Conservation (phyloP, 2,888 invertebrate species). For the Cheiracanthium punctorium region DNA sequence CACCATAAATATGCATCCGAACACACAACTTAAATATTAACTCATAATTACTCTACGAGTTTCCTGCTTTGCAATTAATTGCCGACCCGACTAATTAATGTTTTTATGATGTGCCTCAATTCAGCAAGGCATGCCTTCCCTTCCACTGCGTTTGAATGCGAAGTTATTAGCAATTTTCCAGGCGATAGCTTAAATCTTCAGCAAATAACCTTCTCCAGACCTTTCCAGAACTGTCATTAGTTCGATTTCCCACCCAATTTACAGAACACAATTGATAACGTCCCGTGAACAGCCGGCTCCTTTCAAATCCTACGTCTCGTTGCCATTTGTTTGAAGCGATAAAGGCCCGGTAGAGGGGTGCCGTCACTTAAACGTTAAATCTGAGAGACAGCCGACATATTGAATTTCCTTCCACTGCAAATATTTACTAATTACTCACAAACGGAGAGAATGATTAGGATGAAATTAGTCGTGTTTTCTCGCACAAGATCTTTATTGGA, state of each 20-base stretch:
- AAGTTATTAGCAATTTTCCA: too few relatives aligned
- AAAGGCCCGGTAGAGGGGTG: background rate
- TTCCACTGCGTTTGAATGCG: too few relatives aligned
- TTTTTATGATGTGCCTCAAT: too few relatives aligned
- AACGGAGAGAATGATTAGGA: background rate
- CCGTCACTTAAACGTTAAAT: background rate
- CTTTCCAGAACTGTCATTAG: background rate
- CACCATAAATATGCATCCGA: too few relatives aligned
- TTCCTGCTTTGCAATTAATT: too few relatives aligned
- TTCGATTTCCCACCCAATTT: background rate
- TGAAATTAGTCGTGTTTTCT: too few relatives aligned
- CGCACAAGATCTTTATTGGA: too few relatives aligned
- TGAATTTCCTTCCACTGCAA: constrained; percentile 5
- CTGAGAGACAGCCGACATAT: constrained; percentile 1
- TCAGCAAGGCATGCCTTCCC: too few relatives aligned
- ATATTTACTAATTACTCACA: constrained; percentile 3
- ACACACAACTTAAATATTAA: too few relatives aligned
- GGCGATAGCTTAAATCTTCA: background rate
- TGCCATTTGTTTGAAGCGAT: background rate
- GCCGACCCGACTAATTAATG: too few relatives aligned
- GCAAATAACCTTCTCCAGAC: background rate
- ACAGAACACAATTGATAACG: background rate
- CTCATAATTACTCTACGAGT: too few relatives aligned
- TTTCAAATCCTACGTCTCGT: background rate
- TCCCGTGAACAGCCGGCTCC: background rate